Evolutionary conservation across 2,888 invertebrate genomes (phyloP).

Genomic region (Zele albiditarsus): DNA sequence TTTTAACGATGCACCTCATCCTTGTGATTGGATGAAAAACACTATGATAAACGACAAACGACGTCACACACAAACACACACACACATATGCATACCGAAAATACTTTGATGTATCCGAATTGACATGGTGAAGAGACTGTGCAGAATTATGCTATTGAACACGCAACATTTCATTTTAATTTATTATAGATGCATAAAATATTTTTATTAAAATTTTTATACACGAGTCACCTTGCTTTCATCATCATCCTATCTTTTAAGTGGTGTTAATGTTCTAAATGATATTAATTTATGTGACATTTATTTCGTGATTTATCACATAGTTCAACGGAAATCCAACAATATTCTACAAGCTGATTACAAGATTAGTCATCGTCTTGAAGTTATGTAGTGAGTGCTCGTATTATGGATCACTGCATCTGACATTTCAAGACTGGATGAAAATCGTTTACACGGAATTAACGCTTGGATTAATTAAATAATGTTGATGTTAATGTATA

Average conservation of each 20-base stretch:
- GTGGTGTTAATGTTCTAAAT: not conserved
- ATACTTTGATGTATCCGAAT: too few species aligned
- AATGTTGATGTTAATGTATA: not conserved
- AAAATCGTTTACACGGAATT: not conserved
- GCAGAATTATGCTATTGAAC: not conserved
- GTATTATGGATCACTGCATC: not conserved
- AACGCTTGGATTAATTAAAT: not conserved
- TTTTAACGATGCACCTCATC: slow-evolving; percentile 1
- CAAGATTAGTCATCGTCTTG: not conserved
- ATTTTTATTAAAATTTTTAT: not conserved
- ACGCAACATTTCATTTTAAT: not conserved
- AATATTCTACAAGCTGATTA: not conserved
- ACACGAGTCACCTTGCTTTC: too few species aligned
- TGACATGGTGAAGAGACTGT: too few species aligned
- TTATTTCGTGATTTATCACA: slow-evolving; percentile 3
- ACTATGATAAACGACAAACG: not conserved
- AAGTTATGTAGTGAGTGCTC: not conserved
- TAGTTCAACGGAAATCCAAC: not conserved
- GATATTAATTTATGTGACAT: not conserved
- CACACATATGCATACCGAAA: too few species aligned
- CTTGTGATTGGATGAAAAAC: not conserved
- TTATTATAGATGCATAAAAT: not conserved
- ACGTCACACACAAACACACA: not conserved
- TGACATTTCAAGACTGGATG: not conserved
- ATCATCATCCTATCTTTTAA: not conserved